phyloP scores from a whole-genome alignment of 2,888 invertebrate species.

The Idaea dimidiata region DNA sequence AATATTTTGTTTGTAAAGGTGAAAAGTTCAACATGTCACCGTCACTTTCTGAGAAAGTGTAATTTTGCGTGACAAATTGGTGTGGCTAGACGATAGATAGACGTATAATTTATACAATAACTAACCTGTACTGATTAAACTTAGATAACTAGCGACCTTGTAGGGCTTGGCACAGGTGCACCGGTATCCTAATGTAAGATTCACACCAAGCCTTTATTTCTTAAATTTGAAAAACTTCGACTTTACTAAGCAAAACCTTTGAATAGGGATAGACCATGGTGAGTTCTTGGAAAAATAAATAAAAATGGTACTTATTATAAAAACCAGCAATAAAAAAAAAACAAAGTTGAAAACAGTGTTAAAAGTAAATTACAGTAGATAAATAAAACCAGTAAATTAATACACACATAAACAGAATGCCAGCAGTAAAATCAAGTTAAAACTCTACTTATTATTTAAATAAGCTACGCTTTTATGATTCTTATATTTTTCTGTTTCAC shows the following conservation, averaged over 20 bases:
- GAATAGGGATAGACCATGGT: too few species aligned
- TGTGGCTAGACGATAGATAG: background rate
- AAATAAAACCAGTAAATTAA: background rate
- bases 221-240: too few species aligned
- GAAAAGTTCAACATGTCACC: background rate
- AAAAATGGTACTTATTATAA: too few species aligned
- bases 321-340: too few species aligned
- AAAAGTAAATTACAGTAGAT: background rate
- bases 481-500: slow-evolving; percentile 9
- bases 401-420: background rate
- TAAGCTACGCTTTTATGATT: background rate
- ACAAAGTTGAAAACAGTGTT: background rate
- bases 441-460: background rate
- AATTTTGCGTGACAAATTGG: background rate
- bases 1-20: slow-evolving; percentile 9
- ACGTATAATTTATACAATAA: too few species aligned
- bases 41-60: background rate
- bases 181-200: too few species aligned
- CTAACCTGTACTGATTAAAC: too few species aligned
- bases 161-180: too few species aligned
- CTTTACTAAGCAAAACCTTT: too few species aligned
- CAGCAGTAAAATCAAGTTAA: background rate
- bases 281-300: too few species aligned
- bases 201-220: too few species aligned
- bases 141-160: too few species aligned